A percentile compares a stretch with the other conserved stretches of the same genome.
These are phyloP conservation scores for Paralvinella palmiformis DNA, from an alignment of 1,140 invertebrate species.

Conservation along the genomic window DNA sequence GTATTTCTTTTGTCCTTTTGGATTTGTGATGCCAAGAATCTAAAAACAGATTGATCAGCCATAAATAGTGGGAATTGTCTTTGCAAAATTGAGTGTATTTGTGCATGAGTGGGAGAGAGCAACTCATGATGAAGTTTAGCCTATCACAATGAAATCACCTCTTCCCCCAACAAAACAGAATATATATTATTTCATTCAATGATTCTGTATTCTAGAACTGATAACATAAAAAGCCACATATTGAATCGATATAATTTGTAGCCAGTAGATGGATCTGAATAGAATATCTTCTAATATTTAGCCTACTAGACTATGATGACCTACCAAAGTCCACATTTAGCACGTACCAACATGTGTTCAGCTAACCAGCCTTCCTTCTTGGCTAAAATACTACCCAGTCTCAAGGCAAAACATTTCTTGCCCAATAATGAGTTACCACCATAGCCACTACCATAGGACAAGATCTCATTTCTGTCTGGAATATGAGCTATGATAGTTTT, in stretches of 20 bases:
- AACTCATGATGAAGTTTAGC: too few species aligned
- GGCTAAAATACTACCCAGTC: conserved; percentile 93
- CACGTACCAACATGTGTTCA: conserved; percentile 87
- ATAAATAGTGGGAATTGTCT: too few species aligned
- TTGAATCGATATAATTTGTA: too few species aligned
- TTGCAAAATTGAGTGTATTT: too few species aligned
- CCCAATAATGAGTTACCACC: conserved; percentile 96
- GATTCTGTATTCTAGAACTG: too few species aligned
- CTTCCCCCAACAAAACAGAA: too few species aligned
- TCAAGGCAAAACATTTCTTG: conserved; percentile 97
- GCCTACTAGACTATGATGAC: not conserved
- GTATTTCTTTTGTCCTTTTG: conserved; percentile 80
- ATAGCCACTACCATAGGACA: conserved; percentile 92
- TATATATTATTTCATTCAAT: too few species aligned
- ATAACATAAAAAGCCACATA: too few species aligned
- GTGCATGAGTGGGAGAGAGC: too few species aligned
- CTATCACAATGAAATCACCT: too few species aligned
- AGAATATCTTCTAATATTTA: not conserved
- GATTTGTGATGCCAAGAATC: conserved; percentile 69
- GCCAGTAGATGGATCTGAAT: not conserved
- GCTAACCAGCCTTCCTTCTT: conserved; percentile 94
- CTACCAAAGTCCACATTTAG: not conserved
- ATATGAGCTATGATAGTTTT: conserved; percentile 55
- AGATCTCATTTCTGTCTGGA: conserved; percentile 72
- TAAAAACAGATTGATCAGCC: not conserved